Percentiles rank a stretch among this genome's conserved stretches.
Conservation (phyloP, 2,113 vertebrate genomes). For the Pelobates fuscus region DNA sequence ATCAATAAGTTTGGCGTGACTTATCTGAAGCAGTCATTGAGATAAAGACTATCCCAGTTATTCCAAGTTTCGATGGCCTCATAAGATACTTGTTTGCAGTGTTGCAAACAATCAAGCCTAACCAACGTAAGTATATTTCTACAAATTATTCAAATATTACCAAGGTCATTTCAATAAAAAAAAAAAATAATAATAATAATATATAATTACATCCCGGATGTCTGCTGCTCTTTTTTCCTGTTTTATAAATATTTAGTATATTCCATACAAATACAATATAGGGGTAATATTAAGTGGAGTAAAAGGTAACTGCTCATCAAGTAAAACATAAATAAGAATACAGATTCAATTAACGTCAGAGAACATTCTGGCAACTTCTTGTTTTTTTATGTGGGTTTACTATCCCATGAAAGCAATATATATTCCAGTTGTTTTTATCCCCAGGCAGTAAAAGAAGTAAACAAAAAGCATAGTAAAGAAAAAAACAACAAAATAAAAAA, state of each 20-base stretch:
- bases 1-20: background rate
- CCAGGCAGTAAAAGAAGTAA: too few relatives aligned
- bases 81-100: too few relatives aligned
- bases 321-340: constrained; percentile 45
- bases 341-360: background rate
- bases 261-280: background rate
- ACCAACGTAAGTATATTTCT: background rate
- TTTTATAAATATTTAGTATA: background rate
- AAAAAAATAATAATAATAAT: too few relatives aligned
- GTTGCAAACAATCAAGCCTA: background rate
- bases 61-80: background rate
- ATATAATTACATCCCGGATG: background rate
- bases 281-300: background rate
- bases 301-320: background rate
- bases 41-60: background rate
- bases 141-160: background rate
- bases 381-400: too few relatives aligned
- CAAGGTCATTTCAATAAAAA: background rate
- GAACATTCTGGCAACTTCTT: too few relatives aligned
- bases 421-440: too few relatives aligned
- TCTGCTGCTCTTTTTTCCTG: background rate
- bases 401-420: too few relatives aligned
- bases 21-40: background rate
- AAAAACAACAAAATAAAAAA: too few relatives aligned
- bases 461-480: too few relatives aligned